Conservation (phyloP, 2,797 vertebrate species). For the Poecilia gillii region DNA sequence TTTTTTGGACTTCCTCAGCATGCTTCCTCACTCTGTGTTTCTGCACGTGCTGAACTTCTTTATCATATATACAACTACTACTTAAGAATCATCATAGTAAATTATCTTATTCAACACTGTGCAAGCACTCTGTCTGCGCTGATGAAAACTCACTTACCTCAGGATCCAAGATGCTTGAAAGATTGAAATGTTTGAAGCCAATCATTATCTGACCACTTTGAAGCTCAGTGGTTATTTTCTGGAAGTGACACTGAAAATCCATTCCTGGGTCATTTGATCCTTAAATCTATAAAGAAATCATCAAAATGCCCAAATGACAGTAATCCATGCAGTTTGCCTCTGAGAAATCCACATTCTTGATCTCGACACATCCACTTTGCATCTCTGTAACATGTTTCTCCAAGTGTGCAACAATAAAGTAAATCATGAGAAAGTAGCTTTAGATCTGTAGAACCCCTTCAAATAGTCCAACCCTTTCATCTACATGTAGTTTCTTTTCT, state of each 20-base stretch:
- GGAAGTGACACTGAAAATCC: not conserved
- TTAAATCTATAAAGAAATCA: not conserved
- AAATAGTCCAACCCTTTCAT: not conserved
- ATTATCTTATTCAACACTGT: not conserved
- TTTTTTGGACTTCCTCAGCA: not conserved
- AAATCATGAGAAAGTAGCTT: not conserved
- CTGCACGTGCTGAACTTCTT: not conserved
- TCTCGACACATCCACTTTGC: too few species aligned
- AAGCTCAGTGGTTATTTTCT: too few species aligned
- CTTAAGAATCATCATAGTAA: not conserved
- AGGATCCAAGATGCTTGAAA: not conserved
- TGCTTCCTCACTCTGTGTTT: not conserved
- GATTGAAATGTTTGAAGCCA: not conserved
- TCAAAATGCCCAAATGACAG: not conserved
- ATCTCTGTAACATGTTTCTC: too few species aligned
- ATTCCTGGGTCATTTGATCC: not conserved
- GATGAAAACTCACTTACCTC: not conserved
- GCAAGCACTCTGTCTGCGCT: too few species aligned
- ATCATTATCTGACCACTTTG: not conserved
- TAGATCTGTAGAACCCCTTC: not conserved
- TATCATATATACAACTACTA: not conserved
- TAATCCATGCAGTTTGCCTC: not conserved
- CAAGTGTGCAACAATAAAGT: not conserved
- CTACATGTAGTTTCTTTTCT: not conserved
- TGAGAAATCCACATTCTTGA: not conserved